Evolutionary conservation across 1,140 invertebrate species (phyloP).

Genomic region (Procambarus clarkii): DNA sequence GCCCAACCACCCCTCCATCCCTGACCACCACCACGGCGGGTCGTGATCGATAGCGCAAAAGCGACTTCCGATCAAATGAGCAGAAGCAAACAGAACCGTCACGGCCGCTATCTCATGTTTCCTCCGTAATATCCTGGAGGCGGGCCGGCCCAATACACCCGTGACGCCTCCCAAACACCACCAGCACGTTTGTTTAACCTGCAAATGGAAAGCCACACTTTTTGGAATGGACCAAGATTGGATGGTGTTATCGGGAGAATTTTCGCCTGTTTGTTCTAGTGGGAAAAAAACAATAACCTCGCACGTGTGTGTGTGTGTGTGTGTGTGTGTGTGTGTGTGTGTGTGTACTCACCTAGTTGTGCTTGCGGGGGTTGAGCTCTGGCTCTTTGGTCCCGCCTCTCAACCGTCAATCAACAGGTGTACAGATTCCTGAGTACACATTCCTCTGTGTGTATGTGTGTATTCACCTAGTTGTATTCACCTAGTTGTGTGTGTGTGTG

Average conservation of each 20-base stretch:
- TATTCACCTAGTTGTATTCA: too few relatives aligned
- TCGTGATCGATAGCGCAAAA: constrained; percentile 65
- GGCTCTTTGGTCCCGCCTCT: too few relatives aligned
- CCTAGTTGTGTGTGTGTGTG: too few relatives aligned
- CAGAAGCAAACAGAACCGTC: constrained; percentile 59
- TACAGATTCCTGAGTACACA: too few relatives aligned
- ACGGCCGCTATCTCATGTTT: constrained; percentile 65
- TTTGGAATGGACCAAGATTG: constrained; percentile 33
- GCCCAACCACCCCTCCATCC: too few relatives aligned
- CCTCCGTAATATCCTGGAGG: constrained; percentile 59
- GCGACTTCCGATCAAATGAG: constrained; percentile 65
- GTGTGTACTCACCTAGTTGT: too few relatives aligned
- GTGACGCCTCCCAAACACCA: constrained; percentile 22
- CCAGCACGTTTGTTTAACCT: constrained; percentile 39
- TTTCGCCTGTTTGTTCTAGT: neutral
- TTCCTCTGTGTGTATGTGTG: too few relatives aligned
- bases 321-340: too few relatives aligned
- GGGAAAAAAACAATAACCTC: neutral
- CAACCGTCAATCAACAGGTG: too few relatives aligned
- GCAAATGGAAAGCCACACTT: constrained; percentile 17
- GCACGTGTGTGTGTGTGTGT: neutral
- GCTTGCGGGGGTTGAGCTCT: too few relatives aligned
- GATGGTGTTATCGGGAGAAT: constrained; percentile 19
- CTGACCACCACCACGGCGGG: too few relatives aligned
- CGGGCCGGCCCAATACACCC: constrained; percentile 17